Evolutionary conservation across 35 echinoderm and acorn worm species (phyloP), one percentile per base, ranked within the genome.

Genomic region (Apostichopus japonicus): DNA sequence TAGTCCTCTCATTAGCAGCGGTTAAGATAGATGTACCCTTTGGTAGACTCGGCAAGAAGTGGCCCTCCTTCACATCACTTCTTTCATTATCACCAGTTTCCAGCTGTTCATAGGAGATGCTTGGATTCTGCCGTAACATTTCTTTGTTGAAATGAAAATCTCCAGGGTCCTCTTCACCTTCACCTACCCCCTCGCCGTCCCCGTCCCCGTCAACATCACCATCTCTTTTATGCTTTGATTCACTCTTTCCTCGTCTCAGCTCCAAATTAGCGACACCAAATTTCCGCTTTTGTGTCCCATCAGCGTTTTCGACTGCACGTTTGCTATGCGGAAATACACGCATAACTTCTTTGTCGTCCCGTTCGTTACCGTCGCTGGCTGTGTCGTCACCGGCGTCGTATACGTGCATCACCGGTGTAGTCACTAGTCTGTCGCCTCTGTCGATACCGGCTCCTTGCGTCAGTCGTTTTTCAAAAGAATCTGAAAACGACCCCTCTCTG

Each of bases 71-170:
- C 25, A 25, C 23, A 11, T 89, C 86, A 1, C 7, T 8, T 8
- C 63, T 59, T 54, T 72, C 59, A 5, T 89, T 63, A 22, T 72
- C 59, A 21, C 22, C 10, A 6, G 59, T 22, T 73, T 89, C 62
- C 21, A 89, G 24, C 62, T 89, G 21, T 17, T 22, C 52, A 7
- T 65, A 10, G 5, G 23, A 72, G 9, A 89, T 67, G 16, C 33
- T 89, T 33, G 86, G 62, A 73, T 63, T 89, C 33, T 67, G 61
- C 25, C 62, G 13, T 73, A 89, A 44, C 24, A 72, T n/a, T 2
- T 89, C 61, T 53, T 63, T 11, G 65, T 10, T 89, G 61, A 89
- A 89, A 73, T 89, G 86, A 72, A 89, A 89, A 51, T 89, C 86
- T 1, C 86, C 86, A 13, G 86, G 86, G 6, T 89, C 86, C 24